These are phyloP conservation scores for Cotesia congregata DNA, from an alignment of 2,888 invertebrate genomes.

Conservation along the genomic window DNA sequence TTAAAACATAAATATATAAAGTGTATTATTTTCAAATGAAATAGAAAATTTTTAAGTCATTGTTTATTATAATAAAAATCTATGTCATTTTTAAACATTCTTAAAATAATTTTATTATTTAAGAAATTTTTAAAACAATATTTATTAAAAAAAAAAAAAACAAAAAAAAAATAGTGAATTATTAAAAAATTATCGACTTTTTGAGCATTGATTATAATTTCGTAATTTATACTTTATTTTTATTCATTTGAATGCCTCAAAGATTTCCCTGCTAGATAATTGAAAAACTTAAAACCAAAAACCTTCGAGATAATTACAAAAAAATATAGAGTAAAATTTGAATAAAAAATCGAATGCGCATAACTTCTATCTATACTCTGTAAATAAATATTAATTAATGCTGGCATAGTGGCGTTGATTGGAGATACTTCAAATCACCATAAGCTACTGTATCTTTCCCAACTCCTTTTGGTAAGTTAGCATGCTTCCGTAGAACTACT, in stretches of 20 bases:
- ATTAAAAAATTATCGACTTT: too few relatives aligned
- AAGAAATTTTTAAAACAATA: too few relatives aligned
- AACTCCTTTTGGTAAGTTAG: slow-evolving; percentile 74
- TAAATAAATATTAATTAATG: slow-evolving; percentile 51
- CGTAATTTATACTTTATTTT: slow-evolving; percentile 57
- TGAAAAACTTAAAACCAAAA: not conserved
- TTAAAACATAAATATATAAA: too few relatives aligned
- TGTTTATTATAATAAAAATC: too few relatives aligned
- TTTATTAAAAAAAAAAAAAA: too few relatives aligned
- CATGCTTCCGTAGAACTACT: slow-evolving; percentile 53
- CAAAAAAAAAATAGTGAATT: too few relatives aligned
- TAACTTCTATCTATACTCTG: slow-evolving; percentile 56
- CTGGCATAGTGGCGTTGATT: slow-evolving; percentile 72
- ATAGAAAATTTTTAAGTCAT: too few relatives aligned
- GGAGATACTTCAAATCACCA: slow-evolving; percentile 74
- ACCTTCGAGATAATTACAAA: slow-evolving; percentile 1
- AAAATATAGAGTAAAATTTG: not conserved
- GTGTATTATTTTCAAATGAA: too few relatives aligned
- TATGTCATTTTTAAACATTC: too few relatives aligned
- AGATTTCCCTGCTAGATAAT: slow-evolving; percentile 36
- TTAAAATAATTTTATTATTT: too few relatives aligned
- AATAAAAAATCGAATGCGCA: slow-evolving; percentile 44
- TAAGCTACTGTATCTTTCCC: slow-evolving; percentile 74
- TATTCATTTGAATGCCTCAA: slow-evolving; percentile 53
- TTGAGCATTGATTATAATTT: slow-evolving; percentile 12